Evolutionary conservation across 2,113 vertebrate genomes (phyloP).

Genomic region (Calyptomena viridis): DNA sequence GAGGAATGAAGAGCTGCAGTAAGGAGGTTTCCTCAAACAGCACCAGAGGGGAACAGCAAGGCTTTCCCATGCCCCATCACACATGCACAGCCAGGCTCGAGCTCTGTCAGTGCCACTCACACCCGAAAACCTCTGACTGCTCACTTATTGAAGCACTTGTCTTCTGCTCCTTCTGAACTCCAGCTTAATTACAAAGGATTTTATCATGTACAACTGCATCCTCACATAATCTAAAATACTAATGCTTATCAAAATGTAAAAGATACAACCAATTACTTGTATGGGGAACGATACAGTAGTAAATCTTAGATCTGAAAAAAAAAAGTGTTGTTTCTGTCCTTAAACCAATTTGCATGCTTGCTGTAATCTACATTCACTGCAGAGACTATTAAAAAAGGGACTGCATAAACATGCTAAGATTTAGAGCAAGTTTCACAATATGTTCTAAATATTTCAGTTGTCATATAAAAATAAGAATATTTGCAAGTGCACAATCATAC

Average conservation of each 20-base stretch:
- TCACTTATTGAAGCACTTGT: background rate
- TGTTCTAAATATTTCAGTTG: too few relatives aligned
- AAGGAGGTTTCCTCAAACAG: background rate
- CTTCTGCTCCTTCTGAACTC: background rate
- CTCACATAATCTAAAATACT: background rate
- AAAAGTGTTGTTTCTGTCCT: background rate
- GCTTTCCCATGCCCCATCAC: background rate
- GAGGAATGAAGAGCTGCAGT: background rate
- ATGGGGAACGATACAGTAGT: background rate
- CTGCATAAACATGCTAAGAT: background rate
- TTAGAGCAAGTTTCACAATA: background rate
- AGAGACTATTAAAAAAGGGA: background rate
- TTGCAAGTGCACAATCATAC: background rate
- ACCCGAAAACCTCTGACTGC: background rate
- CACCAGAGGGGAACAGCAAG: background rate
- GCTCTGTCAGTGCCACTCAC: background rate
- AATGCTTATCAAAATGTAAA: background rate
- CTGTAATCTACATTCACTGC: background rate
- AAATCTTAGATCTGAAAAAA: background rate
- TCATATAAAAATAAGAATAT: too few relatives aligned
- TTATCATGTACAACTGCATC: background rate
- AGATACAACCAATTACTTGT: background rate
- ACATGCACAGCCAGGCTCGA: background rate
- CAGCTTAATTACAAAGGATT: background rate
- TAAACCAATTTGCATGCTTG: background rate